Evolutionary conservation across 2,113 vertebrate species (phyloP), one percentile per base, ranked within the genome.

Genomic region (Myxocyprinus asiaticus): DNA sequence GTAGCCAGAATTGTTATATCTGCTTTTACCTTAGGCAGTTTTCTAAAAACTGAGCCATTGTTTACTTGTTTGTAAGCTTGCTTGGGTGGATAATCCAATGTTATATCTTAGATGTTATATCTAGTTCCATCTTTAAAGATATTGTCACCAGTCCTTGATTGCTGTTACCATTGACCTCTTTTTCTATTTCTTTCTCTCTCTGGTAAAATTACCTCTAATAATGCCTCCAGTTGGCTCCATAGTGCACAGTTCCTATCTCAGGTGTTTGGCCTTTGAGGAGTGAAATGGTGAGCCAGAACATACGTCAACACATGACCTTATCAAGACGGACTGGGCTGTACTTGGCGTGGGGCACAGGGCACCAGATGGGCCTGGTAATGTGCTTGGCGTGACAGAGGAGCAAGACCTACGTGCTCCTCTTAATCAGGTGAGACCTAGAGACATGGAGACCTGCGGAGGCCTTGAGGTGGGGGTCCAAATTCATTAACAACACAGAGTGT

Each of bases 341-440:
- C 75, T 86, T 88, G 81, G 86, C 77, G 86, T 61, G 62, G 73
- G 84, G 88, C n/a, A 68, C 65, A 80, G 79, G 82, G 84, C 85
- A 86, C 88, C 92, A 93, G 91, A 93, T 92, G 92, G 92, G 87
- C 83, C 85, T 88, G 87, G 83, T 91, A 91, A 93, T 91, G 83
- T 83, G 76, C 81, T 90, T 90, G 90, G 90, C 89, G 87, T 82
- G 78, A 73, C 61, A 43, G 63, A 48, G 72, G 59, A 62, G 71
- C 80, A 68, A 50, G 64, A 81, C 74, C 15, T 71, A 78, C 59
- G 65, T 67, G 59, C n/a, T 42, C 51, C 62, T 82, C 80, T 82
- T 53, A 77, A 83, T 70, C 81, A 86, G 88, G 84, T 83, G 72
- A 85, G 78, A 82, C 78, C 71, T 69, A 81, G 80, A 82, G 83